These are phyloP conservation scores for Dromococcyx pavoninus DNA, from an alignment of 2,797 vertebrate genomes.

Conservation along the genomic window DNA sequence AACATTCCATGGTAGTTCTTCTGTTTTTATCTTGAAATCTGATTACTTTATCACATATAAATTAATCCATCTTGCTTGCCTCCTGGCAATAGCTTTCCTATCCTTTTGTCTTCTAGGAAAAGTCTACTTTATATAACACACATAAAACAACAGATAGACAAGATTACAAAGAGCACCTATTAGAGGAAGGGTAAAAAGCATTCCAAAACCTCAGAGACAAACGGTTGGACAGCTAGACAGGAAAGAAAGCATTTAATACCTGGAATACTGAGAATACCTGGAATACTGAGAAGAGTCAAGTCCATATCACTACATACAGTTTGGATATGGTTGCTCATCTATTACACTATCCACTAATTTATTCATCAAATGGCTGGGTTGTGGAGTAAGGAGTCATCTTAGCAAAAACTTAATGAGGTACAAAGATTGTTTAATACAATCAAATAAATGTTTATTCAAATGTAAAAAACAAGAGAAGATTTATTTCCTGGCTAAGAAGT, in stretches of 20 bases:
- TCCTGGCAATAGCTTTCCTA: neutral
- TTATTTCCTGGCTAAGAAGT: neutral
- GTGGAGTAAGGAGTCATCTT: neutral
- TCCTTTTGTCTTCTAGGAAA: neutral
- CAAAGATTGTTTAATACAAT: neutral
- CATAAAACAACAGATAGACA: neutral
- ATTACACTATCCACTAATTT: neutral
- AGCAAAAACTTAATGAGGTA: neutral
- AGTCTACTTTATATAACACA: neutral
- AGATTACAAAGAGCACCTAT: neutral
- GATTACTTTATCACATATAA: neutral
- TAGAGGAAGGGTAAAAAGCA: neutral
- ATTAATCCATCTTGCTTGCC: conserved; percentile 25
- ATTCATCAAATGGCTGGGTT: neutral
- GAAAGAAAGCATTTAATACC: neutral
- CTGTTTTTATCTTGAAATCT: conserved; percentile 21
- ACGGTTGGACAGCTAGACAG: neutral
- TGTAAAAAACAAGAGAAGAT: neutral
- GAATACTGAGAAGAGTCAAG: neutral
- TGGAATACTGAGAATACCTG: neutral
- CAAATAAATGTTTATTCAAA: conserved; percentile 33
- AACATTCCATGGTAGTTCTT: neutral
- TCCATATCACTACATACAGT: neutral
- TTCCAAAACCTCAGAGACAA: neutral
- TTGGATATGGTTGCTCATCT: neutral